phyloP scores from a whole-genome alignment of 1,140 invertebrate species.

The Chlorops oryzae region DNA sequence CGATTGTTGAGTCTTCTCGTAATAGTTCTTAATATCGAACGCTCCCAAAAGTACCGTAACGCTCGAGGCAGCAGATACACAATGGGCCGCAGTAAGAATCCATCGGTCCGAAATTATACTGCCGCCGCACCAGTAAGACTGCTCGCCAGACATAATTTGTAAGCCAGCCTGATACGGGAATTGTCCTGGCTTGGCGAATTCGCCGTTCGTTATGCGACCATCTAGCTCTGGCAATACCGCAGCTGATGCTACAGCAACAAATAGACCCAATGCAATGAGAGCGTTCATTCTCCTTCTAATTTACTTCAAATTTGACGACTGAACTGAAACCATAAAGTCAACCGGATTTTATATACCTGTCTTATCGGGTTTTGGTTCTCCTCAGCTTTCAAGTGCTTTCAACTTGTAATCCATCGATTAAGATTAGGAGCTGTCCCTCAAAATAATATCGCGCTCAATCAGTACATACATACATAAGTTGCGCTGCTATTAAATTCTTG shows the following conservation, averaged over 20 bases:
- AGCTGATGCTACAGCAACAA: neutral
- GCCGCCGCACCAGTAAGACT: conserved; percentile 34
- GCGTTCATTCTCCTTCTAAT: neutral
- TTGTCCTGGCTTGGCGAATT: conserved; percentile 24
- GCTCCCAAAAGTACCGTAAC: conserved; percentile 18
- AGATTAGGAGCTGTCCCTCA: too few species aligned
- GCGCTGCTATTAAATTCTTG: too few species aligned
- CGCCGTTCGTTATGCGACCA: conserved; percentile 32
- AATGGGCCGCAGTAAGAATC: conserved; percentile 37
- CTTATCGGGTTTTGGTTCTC: neutral
- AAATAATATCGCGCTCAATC: too few species aligned
- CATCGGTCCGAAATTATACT: conserved; percentile 33
- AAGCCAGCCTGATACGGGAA: conserved; percentile 39
- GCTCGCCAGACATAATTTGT: conserved; percentile 16
- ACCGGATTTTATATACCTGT: neutral
- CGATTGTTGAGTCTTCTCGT: conserved; percentile 26
- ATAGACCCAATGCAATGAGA: too few species aligned
- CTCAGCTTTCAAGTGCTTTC: too few species aligned
- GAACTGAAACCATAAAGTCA: neutral
- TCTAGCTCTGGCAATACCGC: conserved; percentile 11
- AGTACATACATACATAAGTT: too few species aligned
- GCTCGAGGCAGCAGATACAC: conserved; percentile 15
- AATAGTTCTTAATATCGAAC: conserved; percentile 13
- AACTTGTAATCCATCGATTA: too few species aligned
- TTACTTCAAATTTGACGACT: neutral